Evolutionary conservation across 2,113 vertebrate species (phyloP), one percentile per base, ranked within the genome.

Genomic region (Agelaius tricolor): DNA sequence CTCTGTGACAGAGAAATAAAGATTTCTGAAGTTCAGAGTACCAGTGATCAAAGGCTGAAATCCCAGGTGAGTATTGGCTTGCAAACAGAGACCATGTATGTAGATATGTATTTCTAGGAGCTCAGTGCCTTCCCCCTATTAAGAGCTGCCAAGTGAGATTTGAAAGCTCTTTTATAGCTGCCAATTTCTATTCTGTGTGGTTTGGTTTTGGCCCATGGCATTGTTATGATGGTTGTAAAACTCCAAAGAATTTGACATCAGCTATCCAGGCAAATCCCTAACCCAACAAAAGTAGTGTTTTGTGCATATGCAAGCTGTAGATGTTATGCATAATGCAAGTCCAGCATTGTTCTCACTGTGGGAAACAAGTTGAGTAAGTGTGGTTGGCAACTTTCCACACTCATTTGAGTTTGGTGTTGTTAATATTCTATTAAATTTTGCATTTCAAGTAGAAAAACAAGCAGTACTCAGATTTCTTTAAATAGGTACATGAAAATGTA

Each of bases 401-500:
- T 61, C 59, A 67, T 88, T 89, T 66, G 74, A 94, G 84, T 94
- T 88, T 52, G 37, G 19, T 66, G 72, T 7, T 87, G 95, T 94
- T 93, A 59, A 80, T 77, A 30, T 81, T 94, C 55, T 83, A 3
- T 90, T 81, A 93, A 93, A 55, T 84, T 59, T 92, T 82, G 85
- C 39, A 62, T 91, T 76, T 95, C 76, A 79, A 63, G 52, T 75
- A 85, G 82, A 77, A 92, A 79, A 68, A 41, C 35, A 82, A 72
- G 74, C 24, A 92, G 72, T 91, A 77, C 43, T 74, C 47, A 30
- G n/a, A 93, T 96, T 83, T 93, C 96, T 94, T 95, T 87, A 76
- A 96, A 85, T 21, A 77, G 65, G 51, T 94, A 94, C 91, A 86
- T 94, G 63, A 94, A 94, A 91, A 97, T 62, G 30, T 90, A 97